Conservation (phyloP, 37 sponge, comb jelly and placozoan species). For the Dysidea cf. avara region DNA sequence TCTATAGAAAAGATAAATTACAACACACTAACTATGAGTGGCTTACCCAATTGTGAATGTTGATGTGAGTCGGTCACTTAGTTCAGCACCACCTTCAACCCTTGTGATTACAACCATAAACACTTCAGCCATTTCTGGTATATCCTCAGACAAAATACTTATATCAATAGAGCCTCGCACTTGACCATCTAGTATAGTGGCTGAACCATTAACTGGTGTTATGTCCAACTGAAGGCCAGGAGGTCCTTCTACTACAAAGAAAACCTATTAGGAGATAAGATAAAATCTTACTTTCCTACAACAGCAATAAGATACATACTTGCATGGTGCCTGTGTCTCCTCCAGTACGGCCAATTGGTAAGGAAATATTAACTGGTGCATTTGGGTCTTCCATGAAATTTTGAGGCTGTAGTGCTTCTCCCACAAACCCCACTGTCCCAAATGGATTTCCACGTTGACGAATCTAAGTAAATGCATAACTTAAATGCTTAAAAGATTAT, state of each 20-base stretch:
- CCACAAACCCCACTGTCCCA: conserved; percentile 71
- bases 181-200: conserved; percentile 16
- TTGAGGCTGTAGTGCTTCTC: conserved; percentile 42
- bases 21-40: background rate
- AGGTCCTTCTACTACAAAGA: conserved; percentile 16
- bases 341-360: conserved; percentile 50
- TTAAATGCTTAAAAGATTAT: too few relatives aligned
- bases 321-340: conserved; percentile 2
- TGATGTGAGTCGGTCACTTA: conserved; percentile 36
- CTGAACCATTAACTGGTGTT: conserved; percentile 38
- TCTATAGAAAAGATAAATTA: conserved; percentile 2
- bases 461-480: background rate
- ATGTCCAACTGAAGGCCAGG: conserved; percentile 17
- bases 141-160: conserved; percentile 51
- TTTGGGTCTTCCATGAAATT: conserved; percentile 16
- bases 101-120: conserved; percentile 58
- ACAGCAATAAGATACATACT: conserved; percentile 1
- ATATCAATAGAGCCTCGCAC: conserved; percentile 24
- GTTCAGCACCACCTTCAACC: conserved; percentile 43
- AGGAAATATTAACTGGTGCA: background rate
- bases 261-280: conserved; percentile 6
- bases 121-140: conserved; percentile 68
- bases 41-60: conserved; percentile 53
- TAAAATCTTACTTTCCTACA: background rate
- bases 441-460: conserved; percentile 68